phyloP scores from a whole-genome alignment of 2,888 invertebrate genomes.

The Caenorhabditis macrosperma region DNA sequence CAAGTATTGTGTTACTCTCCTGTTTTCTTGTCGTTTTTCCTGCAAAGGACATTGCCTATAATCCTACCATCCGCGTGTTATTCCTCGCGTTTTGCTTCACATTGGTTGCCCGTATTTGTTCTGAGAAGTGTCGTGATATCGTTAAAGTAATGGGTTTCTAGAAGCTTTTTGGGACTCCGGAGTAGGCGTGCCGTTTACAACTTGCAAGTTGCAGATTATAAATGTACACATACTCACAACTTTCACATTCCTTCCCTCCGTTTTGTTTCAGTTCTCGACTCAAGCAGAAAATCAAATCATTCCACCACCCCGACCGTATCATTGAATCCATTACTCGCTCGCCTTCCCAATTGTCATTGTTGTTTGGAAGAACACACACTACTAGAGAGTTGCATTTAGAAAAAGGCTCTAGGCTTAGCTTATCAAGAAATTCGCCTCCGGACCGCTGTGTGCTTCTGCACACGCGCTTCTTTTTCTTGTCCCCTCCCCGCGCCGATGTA shows the following conservation, averaged over 20 bases:
- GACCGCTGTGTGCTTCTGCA: background rate
- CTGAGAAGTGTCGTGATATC: background rate
- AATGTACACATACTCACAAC: too few species aligned
- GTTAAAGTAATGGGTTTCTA: too few species aligned
- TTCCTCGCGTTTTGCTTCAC: background rate
- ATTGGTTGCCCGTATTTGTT: too few species aligned
- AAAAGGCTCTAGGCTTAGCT: background rate
- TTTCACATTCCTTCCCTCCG: too few species aligned
- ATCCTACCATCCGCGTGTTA: conserved; percentile 2
- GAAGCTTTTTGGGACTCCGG: too few species aligned
- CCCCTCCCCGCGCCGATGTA: conserved; percentile 21
- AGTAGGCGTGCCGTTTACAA: too few species aligned
- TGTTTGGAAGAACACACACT: background rate
- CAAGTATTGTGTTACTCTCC: conserved; percentile 53
- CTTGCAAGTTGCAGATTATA: too few species aligned
- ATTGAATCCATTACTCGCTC: too few species aligned
- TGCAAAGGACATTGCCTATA: conserved; percentile 24
- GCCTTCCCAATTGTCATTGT: too few species aligned
- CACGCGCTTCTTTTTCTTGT: conserved; percentile 3
- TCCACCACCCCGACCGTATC: too few species aligned
- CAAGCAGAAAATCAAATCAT: too few species aligned
- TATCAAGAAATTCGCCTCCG: background rate
- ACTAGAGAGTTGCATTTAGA: conserved; percentile 1
- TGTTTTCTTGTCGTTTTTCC: conserved; percentile 9
- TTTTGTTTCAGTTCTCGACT: too few species aligned